Conservation (phyloP, 2,113 vertebrate genomes). For the Corydoras maculifer region DNA sequence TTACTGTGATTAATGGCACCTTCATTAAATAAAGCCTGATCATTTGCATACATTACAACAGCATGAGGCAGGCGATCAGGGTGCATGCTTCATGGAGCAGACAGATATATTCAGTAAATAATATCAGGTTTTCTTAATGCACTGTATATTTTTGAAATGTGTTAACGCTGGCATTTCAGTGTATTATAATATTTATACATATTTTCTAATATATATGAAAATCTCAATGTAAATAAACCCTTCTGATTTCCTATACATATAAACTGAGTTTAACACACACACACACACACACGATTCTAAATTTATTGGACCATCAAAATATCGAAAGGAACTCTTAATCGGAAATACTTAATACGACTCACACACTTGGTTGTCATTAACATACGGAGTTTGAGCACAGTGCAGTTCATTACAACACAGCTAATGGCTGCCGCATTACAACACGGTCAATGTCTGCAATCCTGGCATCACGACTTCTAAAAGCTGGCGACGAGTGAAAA, state of each 20-base stretch:
- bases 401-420: slow-evolving; percentile 4
- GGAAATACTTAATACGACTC: slow-evolving; percentile 13
- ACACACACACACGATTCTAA: too few relatives aligned
- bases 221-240: too few relatives aligned
- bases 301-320: not conserved
- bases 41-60: slow-evolving; percentile 73
- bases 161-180: not conserved
- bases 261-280: too few relatives aligned
- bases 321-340: slow-evolving; percentile 24
- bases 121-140: slow-evolving; percentile 9
- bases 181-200: not conserved
- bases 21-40: slow-evolving; percentile 67
- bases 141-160: not conserved
- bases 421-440: slow-evolving; percentile 14
- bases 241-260: too few relatives aligned
- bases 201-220: not conserved
- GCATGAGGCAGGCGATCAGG: slow-evolving; percentile 54
- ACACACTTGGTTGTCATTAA: slow-evolving; percentile 15
- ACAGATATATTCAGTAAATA: slow-evolving; percentile 18
- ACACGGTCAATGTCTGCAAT: slow-evolving; percentile 16
- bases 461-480: slow-evolving; percentile 5
- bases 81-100: slow-evolving; percentile 8
- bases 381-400: slow-evolving; percentile 30
- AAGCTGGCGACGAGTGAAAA: slow-evolving; percentile 24
- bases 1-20: slow-evolving; percentile 71